Percentiles rank a stretch among this genome's conserved stretches.
These are phyloP conservation scores for Campoplex nolae DNA, from an alignment of 2,888 invertebrate species.

Conservation along the genomic window DNA sequence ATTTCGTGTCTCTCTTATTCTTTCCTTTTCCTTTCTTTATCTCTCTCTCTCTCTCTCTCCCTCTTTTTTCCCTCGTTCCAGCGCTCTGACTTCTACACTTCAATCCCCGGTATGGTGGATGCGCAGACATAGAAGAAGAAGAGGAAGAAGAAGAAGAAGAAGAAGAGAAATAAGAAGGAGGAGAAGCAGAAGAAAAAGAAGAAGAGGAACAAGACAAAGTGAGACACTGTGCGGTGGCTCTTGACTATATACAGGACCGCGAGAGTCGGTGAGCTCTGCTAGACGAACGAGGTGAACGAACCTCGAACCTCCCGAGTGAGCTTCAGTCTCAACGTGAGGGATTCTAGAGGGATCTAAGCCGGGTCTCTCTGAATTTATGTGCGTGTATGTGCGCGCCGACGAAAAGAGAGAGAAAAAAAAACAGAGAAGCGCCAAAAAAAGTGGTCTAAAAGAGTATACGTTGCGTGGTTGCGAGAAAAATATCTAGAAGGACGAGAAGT, in stretches of 20 bases:
- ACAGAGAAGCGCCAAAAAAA: constrained; percentile 75
- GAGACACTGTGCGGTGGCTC: constrained; percentile 64
- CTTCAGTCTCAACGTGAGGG: constrained; percentile 38
- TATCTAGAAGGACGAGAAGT: constrained; percentile 58
- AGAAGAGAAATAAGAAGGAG: constrained; percentile 27
- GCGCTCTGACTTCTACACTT: constrained; percentile 36
- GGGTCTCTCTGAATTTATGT: constrained; percentile 15
- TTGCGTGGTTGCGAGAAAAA: constrained; percentile 59
- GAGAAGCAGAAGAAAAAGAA: constrained; percentile 40
- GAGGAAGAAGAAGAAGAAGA: constrained; percentile 36
- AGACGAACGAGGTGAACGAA: constrained; percentile 83
- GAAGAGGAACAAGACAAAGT: constrained; percentile 59
- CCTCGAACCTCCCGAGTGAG: constrained; percentile 79
- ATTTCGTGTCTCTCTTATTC: constrained; percentile 14
- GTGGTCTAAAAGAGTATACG: constrained; percentile 60
- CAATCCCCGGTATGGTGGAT: constrained; percentile 49
- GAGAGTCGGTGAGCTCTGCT: constrained; percentile 67
- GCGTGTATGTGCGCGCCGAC: constrained; percentile 15
- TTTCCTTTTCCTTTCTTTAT: not conserved
- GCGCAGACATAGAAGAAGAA: constrained; percentile 49
- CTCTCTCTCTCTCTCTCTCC: constrained; percentile 9
- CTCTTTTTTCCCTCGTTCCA: constrained; percentile 21
- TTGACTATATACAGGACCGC: constrained; percentile 59
- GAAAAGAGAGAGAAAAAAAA: constrained; percentile 68
- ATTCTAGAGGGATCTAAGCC: constrained; percentile 52